Percentiles rank a stretch among this genome's conserved stretches.
phyloP scores from a whole-genome alignment of 2,888 invertebrate genomes.

The Chrysodeixis includens region DNA sequence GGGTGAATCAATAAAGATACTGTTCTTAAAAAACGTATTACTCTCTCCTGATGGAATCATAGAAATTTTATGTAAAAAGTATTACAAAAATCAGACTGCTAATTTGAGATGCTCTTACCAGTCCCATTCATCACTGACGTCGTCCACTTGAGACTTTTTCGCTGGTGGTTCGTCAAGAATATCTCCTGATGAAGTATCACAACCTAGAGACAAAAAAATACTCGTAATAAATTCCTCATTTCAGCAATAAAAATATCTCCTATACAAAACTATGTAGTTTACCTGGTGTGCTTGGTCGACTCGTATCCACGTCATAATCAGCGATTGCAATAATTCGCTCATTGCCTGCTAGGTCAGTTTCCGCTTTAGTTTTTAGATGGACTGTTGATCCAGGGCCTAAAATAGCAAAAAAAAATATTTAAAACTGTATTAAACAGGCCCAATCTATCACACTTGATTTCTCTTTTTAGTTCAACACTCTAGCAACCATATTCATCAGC shows the following conservation, averaged over 20 bases:
- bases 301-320: conserved; percentile 90
- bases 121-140: conserved; percentile 83
- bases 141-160: conserved; percentile 72
- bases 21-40: too few relatives aligned
- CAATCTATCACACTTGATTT: too few relatives aligned
- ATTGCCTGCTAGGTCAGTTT: conserved; percentile 82
- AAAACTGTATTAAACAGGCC: too few relatives aligned
- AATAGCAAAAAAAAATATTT: neutral
- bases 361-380: conserved; percentile 86
- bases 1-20: too few relatives aligned
- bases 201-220: conserved; percentile 66
- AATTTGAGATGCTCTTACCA: conserved; percentile 68
- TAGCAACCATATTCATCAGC: too few relatives aligned
- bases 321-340: conserved; percentile 89
- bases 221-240: neutral
- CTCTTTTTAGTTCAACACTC: too few relatives aligned
- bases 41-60: too few relatives aligned
- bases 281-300: conserved; percentile 90
- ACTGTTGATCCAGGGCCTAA: conserved; percentile 89
- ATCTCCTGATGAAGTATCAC: conserved; percentile 80
- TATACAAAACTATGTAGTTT: conserved; percentile 13
- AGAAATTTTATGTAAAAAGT: too few relatives aligned
- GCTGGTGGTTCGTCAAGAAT: conserved; percentile 72
- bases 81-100: too few relatives aligned
- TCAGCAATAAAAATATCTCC: neutral